Evolutionary conservation across 1,140 invertebrate genomes (phyloP), one percentile per base, ranked within the genome.

Genomic region (Heliconius melpomene): DNA sequence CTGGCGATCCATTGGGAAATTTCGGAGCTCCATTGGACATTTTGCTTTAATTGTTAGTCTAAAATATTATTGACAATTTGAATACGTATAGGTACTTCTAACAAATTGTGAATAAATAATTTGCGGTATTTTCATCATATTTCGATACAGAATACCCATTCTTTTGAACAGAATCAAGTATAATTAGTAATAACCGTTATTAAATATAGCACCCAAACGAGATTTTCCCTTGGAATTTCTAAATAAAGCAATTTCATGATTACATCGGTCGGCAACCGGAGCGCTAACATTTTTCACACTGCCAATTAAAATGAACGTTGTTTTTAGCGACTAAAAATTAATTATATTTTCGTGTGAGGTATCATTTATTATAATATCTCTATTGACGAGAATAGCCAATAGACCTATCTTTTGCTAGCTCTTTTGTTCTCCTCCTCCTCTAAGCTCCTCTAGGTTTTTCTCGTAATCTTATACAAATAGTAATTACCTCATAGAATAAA

Each of bases 41-140:
- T 98, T 98, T 2, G 99, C 98, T 94, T 99, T 98, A 79, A 99
- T 98, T 16, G 99, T 99, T 87, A 99, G 94, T 91, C 99, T 99
- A 81, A 50, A 88, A 77, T 84, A 86, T 38, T 6, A 66, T 23
- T 23, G 60, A 3, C 6, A 66, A 26, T 60, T 13, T 26, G 20
- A n/a, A 11, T 66, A 66, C 2, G 5, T 66, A 29, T 66, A 29
- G 26, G 26, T 29, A 2, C 1, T 16, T 29, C 9, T 16, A 18
- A 29, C 3, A 66, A 13, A 2, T 7, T 66, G 26, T 7, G 60
- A n/a, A 46, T 29, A 18, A 29, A 13, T 66, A 13, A 29, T 13
- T 13, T 66, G 0, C 26, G 2, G 13, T 3, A 66, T 29, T 66
- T 66, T 66, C 23, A 29, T 29, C 26, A 66, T 66, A 13, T 29